These are phyloP conservation scores for Strix occidentalis DNA, from an alignment of 2,797 vertebrate genomes.

Conservation along the genomic window DNA sequence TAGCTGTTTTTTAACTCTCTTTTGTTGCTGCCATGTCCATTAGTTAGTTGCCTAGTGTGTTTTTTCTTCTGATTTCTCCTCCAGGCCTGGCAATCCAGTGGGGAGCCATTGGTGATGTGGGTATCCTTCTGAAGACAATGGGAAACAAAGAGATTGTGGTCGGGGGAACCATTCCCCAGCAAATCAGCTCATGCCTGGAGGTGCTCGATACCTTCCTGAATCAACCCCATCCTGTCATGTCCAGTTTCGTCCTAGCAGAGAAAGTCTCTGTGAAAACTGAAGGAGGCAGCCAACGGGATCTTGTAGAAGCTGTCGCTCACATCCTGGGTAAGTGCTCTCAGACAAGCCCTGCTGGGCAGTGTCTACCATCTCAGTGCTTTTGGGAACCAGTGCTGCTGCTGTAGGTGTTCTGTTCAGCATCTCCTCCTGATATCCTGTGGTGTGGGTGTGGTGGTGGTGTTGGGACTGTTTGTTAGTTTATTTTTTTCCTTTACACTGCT, in stretches of 20 bases:
- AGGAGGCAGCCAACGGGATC: constrained; percentile 74
- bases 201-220: constrained; percentile 91
- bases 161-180: constrained; percentile 90
- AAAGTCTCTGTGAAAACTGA: constrained; percentile 73
- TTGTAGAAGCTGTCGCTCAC: constrained; percentile 89
- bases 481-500: not conserved
- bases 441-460: not conserved
- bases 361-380: not conserved
- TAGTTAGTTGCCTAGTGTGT: not conserved
- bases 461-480: not conserved
- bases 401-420: not conserved
- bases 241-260: constrained; percentile 93
- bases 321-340: constrained; percentile 85
- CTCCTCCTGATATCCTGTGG: not conserved
- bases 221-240: constrained; percentile 85
- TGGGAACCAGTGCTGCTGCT: not conserved
- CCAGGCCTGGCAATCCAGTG: constrained; percentile 91
- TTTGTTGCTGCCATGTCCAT: not conserved
- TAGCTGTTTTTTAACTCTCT: not conserved
- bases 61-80: not conserved
- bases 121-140: constrained; percentile 87
- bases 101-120: constrained; percentile 96
- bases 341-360: not conserved
- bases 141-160: constrained; percentile 85
- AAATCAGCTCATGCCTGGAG: constrained; percentile 90